Evolutionary conservation across 2,113 vertebrate species (phyloP), one percentile per base, ranked within the genome.

Genomic region (Myocastor coypus): DNA sequence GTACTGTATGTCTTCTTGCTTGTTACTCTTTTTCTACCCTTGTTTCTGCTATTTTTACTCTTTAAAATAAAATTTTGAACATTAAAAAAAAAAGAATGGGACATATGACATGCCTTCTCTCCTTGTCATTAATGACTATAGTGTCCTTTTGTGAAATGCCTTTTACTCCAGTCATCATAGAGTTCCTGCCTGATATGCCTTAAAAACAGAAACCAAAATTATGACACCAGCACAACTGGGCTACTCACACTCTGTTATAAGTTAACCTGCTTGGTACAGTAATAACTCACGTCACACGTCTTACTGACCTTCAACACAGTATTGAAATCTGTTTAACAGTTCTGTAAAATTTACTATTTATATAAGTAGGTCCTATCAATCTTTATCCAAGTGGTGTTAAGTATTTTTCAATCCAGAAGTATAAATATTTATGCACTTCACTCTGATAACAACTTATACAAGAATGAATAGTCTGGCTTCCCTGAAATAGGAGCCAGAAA

Each of bases 171-270:
- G 34, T 69, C 30, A 46, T 87, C 66, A 68, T 17, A 92, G 37
- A 87, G n/a, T 91, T 28, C 28, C 50, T 52, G 57, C 83, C 20
- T 59, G 42, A 86, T 82, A 75, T 0, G 3, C 28, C 75, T 50
- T 71, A 77, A 75, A 93, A 97, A 87, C 2, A n/a, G 19, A 81
- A 91, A 69, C 89, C 46, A 94, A 86, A 82, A 52, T 22, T n/a
- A 75, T 50, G 46, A 93, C 32, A 83, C 63, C 19, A 87, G 63
- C 30, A 90, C n/a, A 81, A 84, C 69, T 26, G 73, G 9, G 13
- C 6, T 87, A 4, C 30, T 40, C 26, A 40, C 17, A 3, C 59
- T 87, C 61, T 86, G 40, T 37, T 90, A n/a, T 87, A 83, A 92
- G 71, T 57, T 63, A 87, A 73, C 30, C n/a, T 89, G 14, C n/a